phyloP scores from a whole-genome alignment of 2,888 invertebrate species.

The Nephrotoma appendiculata region DNA sequence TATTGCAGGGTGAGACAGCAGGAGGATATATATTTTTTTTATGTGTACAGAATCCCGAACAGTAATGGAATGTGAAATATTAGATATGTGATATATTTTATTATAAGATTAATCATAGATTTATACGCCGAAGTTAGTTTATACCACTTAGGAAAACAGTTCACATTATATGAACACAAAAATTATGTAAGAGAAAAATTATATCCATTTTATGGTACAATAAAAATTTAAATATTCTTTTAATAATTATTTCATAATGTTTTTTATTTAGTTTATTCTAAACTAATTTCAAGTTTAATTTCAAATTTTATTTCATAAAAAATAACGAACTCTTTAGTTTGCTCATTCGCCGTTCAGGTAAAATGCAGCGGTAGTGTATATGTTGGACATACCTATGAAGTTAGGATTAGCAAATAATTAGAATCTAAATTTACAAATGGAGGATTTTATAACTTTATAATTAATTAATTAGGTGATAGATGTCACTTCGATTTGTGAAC shows the following conservation, averaged over 20 bases:
- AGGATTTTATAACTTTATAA: no score
- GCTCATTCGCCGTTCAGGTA: neutral
- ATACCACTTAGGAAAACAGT: neutral
- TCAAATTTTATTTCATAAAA: neutral
- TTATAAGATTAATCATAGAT: neutral
- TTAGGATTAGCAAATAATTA: neutral
- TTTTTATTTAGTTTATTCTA: neutral
- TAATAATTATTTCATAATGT: no score
- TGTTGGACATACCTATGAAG: neutral
- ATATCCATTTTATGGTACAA: neutral
- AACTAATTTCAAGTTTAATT: neutral
- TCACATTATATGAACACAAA: neutral
- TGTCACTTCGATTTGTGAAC: no score
- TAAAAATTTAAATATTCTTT: no score
- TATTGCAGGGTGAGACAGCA: no score
- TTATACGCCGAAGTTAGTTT: neutral
- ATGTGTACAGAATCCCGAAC: no score
- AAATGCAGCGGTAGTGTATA: neutral
- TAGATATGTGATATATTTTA: neutral
- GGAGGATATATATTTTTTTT: no score
- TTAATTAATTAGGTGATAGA: no score
- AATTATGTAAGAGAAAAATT: neutral
- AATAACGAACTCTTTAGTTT: neutral
- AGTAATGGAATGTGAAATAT: neutral
- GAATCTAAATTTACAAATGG: no score